These are phyloP conservation scores for Poeciliopsis prolifica DNA, from an alignment of 2,113 vertebrate genomes.

Conservation along the genomic window DNA sequence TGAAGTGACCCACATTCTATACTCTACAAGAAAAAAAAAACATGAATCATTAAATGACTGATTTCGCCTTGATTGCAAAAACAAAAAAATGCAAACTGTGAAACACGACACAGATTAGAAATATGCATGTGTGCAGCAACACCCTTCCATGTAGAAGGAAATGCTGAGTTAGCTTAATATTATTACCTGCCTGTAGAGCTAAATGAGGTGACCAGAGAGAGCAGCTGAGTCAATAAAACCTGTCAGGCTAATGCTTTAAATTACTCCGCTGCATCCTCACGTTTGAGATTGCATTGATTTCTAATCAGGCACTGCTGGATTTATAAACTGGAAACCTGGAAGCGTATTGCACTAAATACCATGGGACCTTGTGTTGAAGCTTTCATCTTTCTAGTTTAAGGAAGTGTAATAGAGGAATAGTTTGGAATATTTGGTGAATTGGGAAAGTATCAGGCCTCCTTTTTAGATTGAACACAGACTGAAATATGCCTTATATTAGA, in stretches of 20 bases:
- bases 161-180: not conserved
- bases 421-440: not conserved
- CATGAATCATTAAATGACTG: not conserved
- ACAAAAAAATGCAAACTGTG: not conserved
- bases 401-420: not conserved
- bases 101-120: not conserved
- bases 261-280: conserved; percentile 12
- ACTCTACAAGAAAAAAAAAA: too few species aligned
- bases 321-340: not conserved
- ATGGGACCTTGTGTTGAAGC: not conserved
- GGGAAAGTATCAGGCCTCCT: not conserved
- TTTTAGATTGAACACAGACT: too few species aligned
- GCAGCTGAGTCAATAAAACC: conserved; percentile 7
- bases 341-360: not conserved
- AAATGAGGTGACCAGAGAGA: conserved; percentile 23
- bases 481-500: too few species aligned
- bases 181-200: not conserved
- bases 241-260: conserved; percentile 16
- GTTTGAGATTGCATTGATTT: conserved; percentile 17
- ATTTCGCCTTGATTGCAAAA: not conserved
- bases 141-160: not conserved
- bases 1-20: not conserved
- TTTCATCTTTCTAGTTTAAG: not conserved
- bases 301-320: conserved; percentile 3
- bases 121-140: not conserved